Percentiles rank a stretch among this genome's conserved stretches.
Evolutionary conservation across 2,888 invertebrate genomes (phyloP).

Genomic region (Nomada ruficornis): DNA sequence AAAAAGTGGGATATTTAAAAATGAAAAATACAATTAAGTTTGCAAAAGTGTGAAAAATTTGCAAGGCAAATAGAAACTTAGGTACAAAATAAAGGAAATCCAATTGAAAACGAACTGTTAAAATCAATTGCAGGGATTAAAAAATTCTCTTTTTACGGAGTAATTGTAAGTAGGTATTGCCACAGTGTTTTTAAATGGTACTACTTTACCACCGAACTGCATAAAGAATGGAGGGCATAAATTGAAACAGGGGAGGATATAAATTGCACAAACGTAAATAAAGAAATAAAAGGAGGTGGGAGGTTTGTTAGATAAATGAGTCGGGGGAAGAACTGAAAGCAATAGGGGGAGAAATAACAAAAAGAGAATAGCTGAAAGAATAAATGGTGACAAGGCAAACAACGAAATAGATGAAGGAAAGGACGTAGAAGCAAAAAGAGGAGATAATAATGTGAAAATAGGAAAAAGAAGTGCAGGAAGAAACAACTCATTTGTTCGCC

Average conservation of each 20-base stretch:
- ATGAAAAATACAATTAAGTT: too few species aligned
- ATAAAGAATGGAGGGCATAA: background rate
- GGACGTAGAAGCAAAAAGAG: background rate
- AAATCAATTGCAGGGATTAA: background rate
- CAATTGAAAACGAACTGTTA: background rate
- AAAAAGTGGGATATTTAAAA: too few species aligned
- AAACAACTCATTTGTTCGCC: constrained; percentile 7
- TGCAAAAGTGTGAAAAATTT: background rate
- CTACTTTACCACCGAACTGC: background rate
- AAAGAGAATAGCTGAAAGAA: background rate
- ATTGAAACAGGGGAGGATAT: background rate
- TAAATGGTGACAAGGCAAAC: constrained; percentile 1
- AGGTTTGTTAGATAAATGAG: background rate
- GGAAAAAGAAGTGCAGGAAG: background rate
- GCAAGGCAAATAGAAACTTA: background rate
- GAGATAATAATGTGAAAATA: background rate
- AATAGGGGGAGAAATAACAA: background rate
- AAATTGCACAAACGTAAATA: background rate
- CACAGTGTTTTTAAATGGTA: background rate
- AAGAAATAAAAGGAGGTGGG: background rate
- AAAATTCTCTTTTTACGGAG: background rate
- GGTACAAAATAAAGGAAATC: background rate
- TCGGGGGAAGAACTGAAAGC: background rate
- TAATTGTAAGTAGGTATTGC: background rate
- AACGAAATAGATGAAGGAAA: background rate